Evolutionary conservation across 2,888 invertebrate genomes (phyloP).

Genomic region (Tortrix viridana): DNA sequence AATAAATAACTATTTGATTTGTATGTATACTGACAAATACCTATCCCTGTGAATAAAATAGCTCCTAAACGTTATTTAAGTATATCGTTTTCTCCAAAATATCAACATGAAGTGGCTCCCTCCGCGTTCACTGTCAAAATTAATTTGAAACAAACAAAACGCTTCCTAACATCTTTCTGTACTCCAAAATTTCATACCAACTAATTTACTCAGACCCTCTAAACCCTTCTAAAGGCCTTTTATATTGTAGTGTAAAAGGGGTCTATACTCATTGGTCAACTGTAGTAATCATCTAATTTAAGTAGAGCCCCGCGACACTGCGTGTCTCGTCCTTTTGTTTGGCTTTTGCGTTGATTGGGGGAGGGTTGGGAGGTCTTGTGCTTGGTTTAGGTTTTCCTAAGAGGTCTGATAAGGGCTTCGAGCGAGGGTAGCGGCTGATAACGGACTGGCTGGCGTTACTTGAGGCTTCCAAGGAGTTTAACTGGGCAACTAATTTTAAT

Average conservation of each 20-base stretch:
- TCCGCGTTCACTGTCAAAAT: slow-evolving; percentile 8
- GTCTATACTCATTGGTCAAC: slow-evolving; percentile 47
- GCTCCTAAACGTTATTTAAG: too few relatives aligned
- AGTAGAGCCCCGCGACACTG: slow-evolving; percentile 43
- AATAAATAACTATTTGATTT: too few relatives aligned
- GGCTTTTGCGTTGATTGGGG: slow-evolving; percentile 35
- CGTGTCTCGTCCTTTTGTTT: slow-evolving; percentile 22
- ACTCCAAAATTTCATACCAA: slow-evolving; percentile 13
- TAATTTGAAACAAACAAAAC: slow-evolving; percentile 25
- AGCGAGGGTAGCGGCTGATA: slow-evolving; percentile 58
- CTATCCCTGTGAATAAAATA: too few relatives aligned
- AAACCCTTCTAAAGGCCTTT: not conserved
- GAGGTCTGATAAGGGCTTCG: slow-evolving; percentile 55
- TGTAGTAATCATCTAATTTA: slow-evolving; percentile 45
- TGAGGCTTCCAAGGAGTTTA: slow-evolving; percentile 10
- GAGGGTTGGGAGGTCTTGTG: slow-evolving; percentile 44
- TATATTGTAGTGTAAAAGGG: slow-evolving; percentile 32
- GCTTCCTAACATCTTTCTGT: slow-evolving; percentile 17
- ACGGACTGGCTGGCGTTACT: slow-evolving; percentile 46
- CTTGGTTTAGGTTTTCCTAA: slow-evolving; percentile 46
- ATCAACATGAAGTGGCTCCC: not conserved
- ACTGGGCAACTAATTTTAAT: slow-evolving; percentile 13
- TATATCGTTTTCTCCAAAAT: not conserved
- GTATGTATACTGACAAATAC: too few relatives aligned
- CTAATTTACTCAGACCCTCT: not conserved